Conservation (phyloP, 1,140 invertebrate genomes). For the Drosophila parabipectinata region DNA sequence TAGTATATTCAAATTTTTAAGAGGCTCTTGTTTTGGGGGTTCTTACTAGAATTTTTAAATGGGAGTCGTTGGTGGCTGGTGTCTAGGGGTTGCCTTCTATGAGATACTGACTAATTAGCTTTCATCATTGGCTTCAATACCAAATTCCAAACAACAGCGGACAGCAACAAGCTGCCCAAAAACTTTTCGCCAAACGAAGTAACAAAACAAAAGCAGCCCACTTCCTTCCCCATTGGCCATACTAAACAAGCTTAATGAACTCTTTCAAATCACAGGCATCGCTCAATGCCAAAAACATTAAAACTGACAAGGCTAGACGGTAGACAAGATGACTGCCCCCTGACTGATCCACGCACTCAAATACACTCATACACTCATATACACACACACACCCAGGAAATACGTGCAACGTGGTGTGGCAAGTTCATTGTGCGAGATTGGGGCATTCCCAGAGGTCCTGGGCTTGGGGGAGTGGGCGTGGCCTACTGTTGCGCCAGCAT, state of each 20-base stretch:
- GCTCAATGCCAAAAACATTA: slow-evolving; percentile 77
- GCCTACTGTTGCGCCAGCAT: slow-evolving; percentile 66
- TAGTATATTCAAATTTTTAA: too few species aligned
- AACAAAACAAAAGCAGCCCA: neutral
- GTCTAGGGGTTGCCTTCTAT: neutral
- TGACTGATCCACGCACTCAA: slow-evolving; percentile 11
- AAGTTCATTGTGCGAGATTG: slow-evolving; percentile 58
- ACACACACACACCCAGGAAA: slow-evolving; percentile 26
- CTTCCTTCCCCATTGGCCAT: slow-evolving; percentile 34
- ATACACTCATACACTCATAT: neutral
- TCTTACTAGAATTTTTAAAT: too few species aligned
- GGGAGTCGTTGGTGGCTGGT: too few species aligned
- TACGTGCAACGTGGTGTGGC: slow-evolving; percentile 43
- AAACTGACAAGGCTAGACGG: slow-evolving; percentile 62
- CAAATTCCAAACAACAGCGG: slow-evolving; percentile 19
- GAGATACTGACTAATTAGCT: slow-evolving; percentile 16
- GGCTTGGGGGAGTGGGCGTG: slow-evolving; percentile 47
- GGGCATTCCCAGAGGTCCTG: slow-evolving; percentile 13
- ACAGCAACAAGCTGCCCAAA: slow-evolving; percentile 12
- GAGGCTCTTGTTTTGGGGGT: too few species aligned
- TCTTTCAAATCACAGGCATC: slow-evolving; percentile 77
- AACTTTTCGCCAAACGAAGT: slow-evolving; percentile 13
- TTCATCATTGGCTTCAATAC: slow-evolving; percentile 2
- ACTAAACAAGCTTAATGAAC: slow-evolving; percentile 75
- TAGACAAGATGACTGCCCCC: slow-evolving; percentile 10